Percentiles rank a stretch among this genome's conserved stretches.
Conservation (phyloP, 2,113 vertebrate genomes). For the Catharus minimus region DNA sequence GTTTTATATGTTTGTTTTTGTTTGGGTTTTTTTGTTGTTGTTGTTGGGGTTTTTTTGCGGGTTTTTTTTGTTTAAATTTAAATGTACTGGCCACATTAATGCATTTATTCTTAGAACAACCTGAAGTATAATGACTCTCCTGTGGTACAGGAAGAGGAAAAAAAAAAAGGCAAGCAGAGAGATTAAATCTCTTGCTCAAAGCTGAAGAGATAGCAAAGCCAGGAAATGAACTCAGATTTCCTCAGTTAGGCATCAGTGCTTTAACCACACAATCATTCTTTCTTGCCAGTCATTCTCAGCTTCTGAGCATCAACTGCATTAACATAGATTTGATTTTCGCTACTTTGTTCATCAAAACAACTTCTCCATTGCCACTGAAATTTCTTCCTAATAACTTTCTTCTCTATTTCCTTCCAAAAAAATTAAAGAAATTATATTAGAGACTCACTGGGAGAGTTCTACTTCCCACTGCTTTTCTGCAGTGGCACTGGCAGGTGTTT, state of each 20-base stretch:
- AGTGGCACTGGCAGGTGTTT: neutral
- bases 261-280: neutral
- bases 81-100: neutral
- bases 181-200: conserved; percentile 8
- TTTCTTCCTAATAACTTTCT: neutral
- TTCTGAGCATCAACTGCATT: neutral
- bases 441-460: neutral
- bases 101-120: conserved; percentile 24
- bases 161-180: neutral
- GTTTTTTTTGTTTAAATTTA: neutral
- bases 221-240: conserved; percentile 52
- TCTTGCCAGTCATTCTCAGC: neutral
- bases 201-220: neutral
- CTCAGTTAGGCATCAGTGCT: neutral
- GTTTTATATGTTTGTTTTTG: neutral
- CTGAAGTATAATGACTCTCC: neutral
- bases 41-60: neutral
- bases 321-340: neutral
- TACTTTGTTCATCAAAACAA: neutral
- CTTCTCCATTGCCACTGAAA: neutral
- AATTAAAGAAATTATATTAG: neutral
- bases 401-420: neutral
- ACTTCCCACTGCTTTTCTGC: neutral
- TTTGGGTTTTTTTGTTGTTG: too few species aligned
- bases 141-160: neutral